phyloP scores from a whole-genome alignment of 2,113 vertebrate genomes.

The Spea multiplicata region DNA sequence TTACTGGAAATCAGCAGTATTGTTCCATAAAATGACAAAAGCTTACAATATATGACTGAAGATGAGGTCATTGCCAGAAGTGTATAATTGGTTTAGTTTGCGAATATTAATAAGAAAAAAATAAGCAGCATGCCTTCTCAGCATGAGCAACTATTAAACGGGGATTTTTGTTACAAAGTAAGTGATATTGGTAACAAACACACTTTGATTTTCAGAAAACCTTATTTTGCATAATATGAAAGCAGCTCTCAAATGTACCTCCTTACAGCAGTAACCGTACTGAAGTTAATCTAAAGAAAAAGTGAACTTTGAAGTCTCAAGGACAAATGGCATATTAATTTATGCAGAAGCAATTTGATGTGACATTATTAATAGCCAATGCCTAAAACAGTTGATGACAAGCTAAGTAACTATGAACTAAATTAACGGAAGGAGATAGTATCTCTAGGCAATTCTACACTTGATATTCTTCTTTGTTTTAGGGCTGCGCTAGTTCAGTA shows the following conservation, averaged over 20 bases:
- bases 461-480: no score
- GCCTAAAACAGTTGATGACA: constrained; percentile 40
- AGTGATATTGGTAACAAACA: not conserved
- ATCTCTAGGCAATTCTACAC: not conserved
- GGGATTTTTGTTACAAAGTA: not conserved
- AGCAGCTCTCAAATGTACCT: constrained; percentile 2
- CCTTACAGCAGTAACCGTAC: not conserved
- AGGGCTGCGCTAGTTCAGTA: no score
- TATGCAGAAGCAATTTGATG: constrained; percentile 40
- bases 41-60: not conserved
- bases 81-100: constrained; percentile 17
- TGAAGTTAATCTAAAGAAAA: constrained; percentile 26
- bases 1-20: not conserved
- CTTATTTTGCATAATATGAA: constrained; percentile 7
- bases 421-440: constrained; percentile 21
- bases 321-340: constrained; percentile 40
- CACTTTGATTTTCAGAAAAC: constrained; percentile 9
- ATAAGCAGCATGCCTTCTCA: constrained; percentile 30
- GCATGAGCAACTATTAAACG: not conserved
- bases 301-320: constrained; percentile 13
- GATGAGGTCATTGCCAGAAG: constrained; percentile 14
- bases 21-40: constrained; percentile 18
- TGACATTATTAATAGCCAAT: constrained; percentile 42
- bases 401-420: constrained; percentile 11
- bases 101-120: constrained; percentile 14